Evolutionary conservation across 2,113 vertebrate genomes (phyloP).

Genomic region (Actenoides lindsayi): DNA sequence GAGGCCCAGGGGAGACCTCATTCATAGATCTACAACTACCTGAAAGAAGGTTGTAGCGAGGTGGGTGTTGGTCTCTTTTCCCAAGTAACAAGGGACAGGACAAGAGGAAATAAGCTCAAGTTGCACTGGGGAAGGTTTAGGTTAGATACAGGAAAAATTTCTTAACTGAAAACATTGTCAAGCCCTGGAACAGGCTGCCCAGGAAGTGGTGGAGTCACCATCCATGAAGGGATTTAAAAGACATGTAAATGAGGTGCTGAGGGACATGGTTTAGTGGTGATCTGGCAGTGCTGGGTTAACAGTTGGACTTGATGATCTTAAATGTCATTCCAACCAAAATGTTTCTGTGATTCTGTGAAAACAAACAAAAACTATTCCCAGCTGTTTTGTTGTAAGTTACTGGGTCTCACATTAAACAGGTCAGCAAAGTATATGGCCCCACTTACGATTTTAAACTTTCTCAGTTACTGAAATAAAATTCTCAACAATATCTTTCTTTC

Average conservation of each 20-base stretch:
- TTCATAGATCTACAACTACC: background rate
- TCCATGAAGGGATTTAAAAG: background rate
- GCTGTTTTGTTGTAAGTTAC: background rate
- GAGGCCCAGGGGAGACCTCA: background rate
- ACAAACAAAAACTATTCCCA: background rate
- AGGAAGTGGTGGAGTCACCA: background rate
- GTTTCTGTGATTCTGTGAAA: background rate
- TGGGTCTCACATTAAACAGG: background rate
- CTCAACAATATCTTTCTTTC: background rate
- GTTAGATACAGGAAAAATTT: background rate
- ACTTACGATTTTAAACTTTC: background rate
- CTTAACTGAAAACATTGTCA: background rate
- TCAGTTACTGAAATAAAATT: background rate
- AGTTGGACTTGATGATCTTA: background rate
- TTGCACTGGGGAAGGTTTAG: background rate
- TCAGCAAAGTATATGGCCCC: background rate
- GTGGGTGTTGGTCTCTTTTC: background rate
- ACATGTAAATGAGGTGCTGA: background rate
- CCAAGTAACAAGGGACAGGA: background rate
- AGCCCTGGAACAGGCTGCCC: background rate
- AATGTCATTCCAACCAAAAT: background rate
- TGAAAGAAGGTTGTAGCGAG: background rate
- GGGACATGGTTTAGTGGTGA: background rate
- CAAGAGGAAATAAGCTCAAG: background rate
- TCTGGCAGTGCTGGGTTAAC: background rate